Percentiles rank a stretch among this genome's conserved stretches.
Conservation (phyloP, 2,888 invertebrate genomes). For the Notocelia uddmanniana region DNA sequence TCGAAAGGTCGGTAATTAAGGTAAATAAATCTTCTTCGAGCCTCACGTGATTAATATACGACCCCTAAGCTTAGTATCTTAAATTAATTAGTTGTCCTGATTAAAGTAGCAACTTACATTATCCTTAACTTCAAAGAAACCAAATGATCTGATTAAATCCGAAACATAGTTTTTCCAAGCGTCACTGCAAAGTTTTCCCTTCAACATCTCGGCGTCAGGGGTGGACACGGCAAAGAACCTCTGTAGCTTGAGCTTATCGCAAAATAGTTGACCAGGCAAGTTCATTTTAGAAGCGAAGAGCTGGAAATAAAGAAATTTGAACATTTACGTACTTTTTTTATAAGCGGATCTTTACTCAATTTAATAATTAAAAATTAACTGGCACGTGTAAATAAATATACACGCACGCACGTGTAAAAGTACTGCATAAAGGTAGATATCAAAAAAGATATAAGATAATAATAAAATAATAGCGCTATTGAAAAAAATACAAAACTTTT, state of each 20-base stretch:
- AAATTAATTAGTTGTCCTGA: background rate
- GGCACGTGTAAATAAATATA: no score
- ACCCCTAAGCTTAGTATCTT: background rate
- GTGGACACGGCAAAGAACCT: constrained; percentile 67
- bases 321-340: no score
- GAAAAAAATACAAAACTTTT: background rate
- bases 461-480: no score
- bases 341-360: no score
- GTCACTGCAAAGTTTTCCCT: constrained; percentile 69
- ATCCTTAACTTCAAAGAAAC: constrained; percentile 72
- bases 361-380: no score
- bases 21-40: no score
- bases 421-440: no score
- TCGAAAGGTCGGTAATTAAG: no score
- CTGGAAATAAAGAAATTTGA: constrained; percentile 56
- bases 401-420: no score
- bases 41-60: no score
- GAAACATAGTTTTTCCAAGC: constrained; percentile 72
- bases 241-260: constrained; percentile 68
- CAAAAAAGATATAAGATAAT: no score
- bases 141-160: constrained; percentile 73
- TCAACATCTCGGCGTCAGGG: constrained; percentile 62
- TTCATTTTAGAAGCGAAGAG: constrained; percentile 74
- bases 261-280: constrained; percentile 74
- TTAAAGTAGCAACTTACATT: constrained; percentile 69